These are phyloP conservation scores for Eudasyphora cyanicolor DNA, from an alignment of 2,888 invertebrate genomes.

Conservation along the genomic window DNA sequence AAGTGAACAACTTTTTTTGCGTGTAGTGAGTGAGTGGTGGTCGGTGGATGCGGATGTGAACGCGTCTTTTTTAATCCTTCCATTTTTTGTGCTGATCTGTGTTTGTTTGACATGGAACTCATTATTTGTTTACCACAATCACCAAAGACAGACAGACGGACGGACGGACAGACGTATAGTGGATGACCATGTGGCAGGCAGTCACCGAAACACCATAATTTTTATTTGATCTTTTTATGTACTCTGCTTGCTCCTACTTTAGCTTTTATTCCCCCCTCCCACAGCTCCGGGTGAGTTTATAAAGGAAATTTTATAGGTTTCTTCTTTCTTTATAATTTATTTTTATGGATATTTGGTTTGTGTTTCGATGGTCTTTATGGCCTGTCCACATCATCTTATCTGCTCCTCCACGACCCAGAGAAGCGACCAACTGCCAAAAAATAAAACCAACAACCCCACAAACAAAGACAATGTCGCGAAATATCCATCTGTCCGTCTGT, in stretches of 20 bases:
- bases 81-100: background rate
- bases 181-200: slow-evolving; percentile 2
- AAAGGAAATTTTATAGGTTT: slow-evolving; percentile 7
- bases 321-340: slow-evolving; percentile 55
- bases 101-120: slow-evolving; percentile 37
- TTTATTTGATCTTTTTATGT: slow-evolving; percentile 56
- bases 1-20: slow-evolving; percentile 53
- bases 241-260: slow-evolving; percentile 9
- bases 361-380: background rate
- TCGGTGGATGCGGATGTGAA: slow-evolving; percentile 7
- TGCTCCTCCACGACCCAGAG: background rate
- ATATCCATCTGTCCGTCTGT: slow-evolving; percentile 1
- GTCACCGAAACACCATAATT: slow-evolving; percentile 46
- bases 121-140: slow-evolving; percentile 39
- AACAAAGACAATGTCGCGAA: slow-evolving; percentile 42
- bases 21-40: background rate
- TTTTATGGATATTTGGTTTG: slow-evolving; percentile 46
- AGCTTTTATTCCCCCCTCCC: too few species aligned
- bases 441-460: too few species aligned
- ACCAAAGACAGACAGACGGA: background rate
- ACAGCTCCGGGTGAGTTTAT: background rate
- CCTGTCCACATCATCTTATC: too few species aligned
- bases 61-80: slow-evolving; percentile 20
- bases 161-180: background rate
- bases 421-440: too few species aligned